Evolutionary conservation across 2,797 vertebrate species (phyloP).

Genomic region (Carapus acus): DNA sequence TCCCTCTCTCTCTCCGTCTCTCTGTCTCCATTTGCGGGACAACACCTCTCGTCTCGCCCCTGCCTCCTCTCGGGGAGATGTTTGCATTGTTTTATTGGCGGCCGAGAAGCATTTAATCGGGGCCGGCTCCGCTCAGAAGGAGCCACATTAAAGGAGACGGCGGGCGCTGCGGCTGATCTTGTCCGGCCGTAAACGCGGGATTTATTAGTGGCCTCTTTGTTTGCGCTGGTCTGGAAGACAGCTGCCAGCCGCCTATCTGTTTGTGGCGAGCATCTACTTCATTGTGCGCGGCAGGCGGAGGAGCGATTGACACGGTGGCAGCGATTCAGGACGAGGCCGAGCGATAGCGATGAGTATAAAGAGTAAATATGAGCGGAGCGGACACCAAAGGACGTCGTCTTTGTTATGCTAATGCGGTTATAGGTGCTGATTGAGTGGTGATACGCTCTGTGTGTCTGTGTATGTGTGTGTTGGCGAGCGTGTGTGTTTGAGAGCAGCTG

Average conservation of each 20-base stretch:
- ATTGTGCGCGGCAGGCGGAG: slow-evolving; percentile 60
- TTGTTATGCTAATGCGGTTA: slow-evolving; percentile 76
- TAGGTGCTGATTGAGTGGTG: slow-evolving; percentile 71
- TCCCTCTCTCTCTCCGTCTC: slow-evolving; percentile 1
- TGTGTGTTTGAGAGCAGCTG: slow-evolving; percentile 58
- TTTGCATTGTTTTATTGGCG: slow-evolving; percentile 73
- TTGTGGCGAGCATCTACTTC: slow-evolving; percentile 69
- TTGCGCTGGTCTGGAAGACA: slow-evolving; percentile 76
- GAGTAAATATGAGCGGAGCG: slow-evolving; percentile 72
- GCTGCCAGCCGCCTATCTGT: slow-evolving; percentile 73
- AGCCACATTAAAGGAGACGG: slow-evolving; percentile 68
- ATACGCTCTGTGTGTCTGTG: slow-evolving; percentile 50
- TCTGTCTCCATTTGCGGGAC: slow-evolving; percentile 61
- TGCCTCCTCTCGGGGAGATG: slow-evolving; percentile 66
- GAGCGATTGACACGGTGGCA: slow-evolving; percentile 69
- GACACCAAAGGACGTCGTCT: slow-evolving; percentile 65
- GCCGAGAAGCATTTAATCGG: slow-evolving; percentile 69
- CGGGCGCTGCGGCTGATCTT: slow-evolving; percentile 68
- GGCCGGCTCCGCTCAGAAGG: too few species aligned
- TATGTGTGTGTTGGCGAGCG: slow-evolving; percentile 4
- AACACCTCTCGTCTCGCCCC: slow-evolving; percentile 67
- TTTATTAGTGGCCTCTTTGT: slow-evolving; percentile 76
- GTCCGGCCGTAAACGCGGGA: slow-evolving; percentile 71
- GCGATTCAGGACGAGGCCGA: slow-evolving; percentile 66
- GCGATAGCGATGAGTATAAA: slow-evolving; percentile 77